A percentile compares a stretch with the other conserved stretches of the same genome.
Evolutionary conservation across 1,140 invertebrate species (phyloP).

Genomic region (Nylanderia fulva): DNA sequence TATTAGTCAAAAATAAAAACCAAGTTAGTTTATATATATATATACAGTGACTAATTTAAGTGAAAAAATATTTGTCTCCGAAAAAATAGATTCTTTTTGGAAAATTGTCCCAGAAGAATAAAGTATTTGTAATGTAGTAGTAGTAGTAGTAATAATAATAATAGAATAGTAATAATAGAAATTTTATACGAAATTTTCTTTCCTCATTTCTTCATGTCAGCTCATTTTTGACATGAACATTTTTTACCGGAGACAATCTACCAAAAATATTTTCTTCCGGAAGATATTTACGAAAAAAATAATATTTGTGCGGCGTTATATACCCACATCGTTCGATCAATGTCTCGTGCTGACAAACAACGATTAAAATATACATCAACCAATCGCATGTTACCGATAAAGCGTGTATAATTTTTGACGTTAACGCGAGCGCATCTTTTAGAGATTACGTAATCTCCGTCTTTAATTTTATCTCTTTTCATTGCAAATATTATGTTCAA

Average conservation of each 20-base stretch:
- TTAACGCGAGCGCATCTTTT: not conserved
- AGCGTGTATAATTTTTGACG: slow-evolving; percentile 50
- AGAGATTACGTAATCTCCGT: slow-evolving; percentile 51
- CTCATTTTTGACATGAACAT: not conserved
- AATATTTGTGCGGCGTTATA: slow-evolving; percentile 36
- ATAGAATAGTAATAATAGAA: no score
- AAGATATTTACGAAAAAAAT: slow-evolving; percentile 24
- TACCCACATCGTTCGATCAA: slow-evolving; percentile 35
- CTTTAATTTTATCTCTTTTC: not conserved
- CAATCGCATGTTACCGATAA: slow-evolving; percentile 39
- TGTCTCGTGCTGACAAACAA: slow-evolving; percentile 36
- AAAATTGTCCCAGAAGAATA: not conserved
- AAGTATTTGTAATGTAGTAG: not conserved
- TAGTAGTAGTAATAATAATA: not conserved
- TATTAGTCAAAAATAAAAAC: no score
- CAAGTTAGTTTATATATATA: no score
- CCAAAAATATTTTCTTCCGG: slow-evolving; percentile 13
- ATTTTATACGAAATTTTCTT: not conserved
- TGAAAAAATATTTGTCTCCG: not conserved
- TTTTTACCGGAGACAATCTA: not conserved
- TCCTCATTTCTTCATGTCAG: not conserved
- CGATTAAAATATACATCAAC: slow-evolving; percentile 43
- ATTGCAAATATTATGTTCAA: slow-evolving; percentile 18
- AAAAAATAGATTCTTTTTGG: not conserved
- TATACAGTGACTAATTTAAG: not conserved